Evolutionary conservation across 2,888 invertebrate genomes (phyloP).

Genomic region (Nebria brevicollis): DNA sequence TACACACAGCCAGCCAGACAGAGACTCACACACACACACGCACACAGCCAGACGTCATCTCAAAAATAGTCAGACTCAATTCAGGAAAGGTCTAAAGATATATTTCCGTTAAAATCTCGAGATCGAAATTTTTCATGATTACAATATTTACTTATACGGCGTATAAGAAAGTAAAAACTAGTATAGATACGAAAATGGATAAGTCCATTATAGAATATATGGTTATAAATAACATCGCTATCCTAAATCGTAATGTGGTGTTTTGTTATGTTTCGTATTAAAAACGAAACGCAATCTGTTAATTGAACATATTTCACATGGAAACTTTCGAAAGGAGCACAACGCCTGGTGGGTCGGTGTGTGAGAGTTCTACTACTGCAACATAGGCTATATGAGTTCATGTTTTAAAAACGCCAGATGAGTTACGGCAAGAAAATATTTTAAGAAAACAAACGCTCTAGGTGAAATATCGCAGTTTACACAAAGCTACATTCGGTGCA

Average conservation of each 20-base stretch:
- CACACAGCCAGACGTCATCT: too few relatives aligned
- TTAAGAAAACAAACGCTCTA: slow-evolving; percentile 13
- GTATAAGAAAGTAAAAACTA: too few relatives aligned
- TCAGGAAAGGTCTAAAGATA: too few relatives aligned
- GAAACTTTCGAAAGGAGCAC: not conserved
- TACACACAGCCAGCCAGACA: too few relatives aligned
- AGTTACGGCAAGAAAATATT: slow-evolving; percentile 3
- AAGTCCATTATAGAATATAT: not conserved
- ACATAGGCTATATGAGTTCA: not conserved
- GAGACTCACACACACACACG: too few relatives aligned
- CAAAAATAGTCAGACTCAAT: too few relatives aligned
- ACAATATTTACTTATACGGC: too few relatives aligned
- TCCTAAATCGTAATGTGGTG: not conserved
- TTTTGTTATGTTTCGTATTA: not conserved
- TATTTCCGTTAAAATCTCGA: too few relatives aligned
- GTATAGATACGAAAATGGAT: too few relatives aligned
- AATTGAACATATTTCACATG: slow-evolving; percentile 22
- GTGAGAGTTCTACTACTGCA: not conserved
- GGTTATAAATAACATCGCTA: not conserved
- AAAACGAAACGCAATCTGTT: slow-evolving; percentile 16
- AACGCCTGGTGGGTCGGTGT: not conserved
- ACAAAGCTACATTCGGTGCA: not conserved
- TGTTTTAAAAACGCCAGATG: slow-evolving; percentile 3
- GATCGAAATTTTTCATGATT: too few relatives aligned
- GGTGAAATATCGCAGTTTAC: slow-evolving; percentile 9